These are phyloP conservation scores for Aphelinus certus DNA, from an alignment of 1,140 invertebrate genomes.

Conservation along the genomic window DNA sequence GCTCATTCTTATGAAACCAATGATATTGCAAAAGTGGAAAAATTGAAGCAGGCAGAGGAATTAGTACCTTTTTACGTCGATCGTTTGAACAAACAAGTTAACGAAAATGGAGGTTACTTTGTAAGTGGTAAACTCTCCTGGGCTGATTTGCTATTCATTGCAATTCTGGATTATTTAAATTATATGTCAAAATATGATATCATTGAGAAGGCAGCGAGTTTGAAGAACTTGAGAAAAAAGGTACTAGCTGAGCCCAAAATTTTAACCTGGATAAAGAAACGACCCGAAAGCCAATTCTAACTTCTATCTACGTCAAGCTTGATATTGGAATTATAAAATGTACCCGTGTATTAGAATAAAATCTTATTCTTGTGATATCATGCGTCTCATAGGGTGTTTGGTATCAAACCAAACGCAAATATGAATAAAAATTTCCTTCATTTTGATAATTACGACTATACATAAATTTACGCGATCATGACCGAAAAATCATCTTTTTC, in stretches of 20 bases:
- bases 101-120: constrained; percentile 61
- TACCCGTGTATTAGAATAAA: too few relatives aligned
- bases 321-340: too few relatives aligned
- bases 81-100: constrained; percentile 61
- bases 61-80: constrained; percentile 52
- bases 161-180: constrained; percentile 70
- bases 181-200: constrained; percentile 67
- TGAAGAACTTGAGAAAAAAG: constrained; percentile 68
- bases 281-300: constrained; percentile 65
- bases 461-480: too few relatives aligned
- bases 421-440: too few relatives aligned
- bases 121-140: constrained; percentile 66
- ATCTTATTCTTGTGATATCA: too few relatives aligned
- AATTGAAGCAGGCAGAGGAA: constrained; percentile 47
- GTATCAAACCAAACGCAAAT: too few relatives aligned
- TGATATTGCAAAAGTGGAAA: constrained; percentile 46
- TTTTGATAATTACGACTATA: too few relatives aligned
- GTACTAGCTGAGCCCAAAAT: constrained; percentile 69
- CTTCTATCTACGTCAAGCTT: too few relatives aligned
- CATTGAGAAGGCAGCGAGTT: constrained; percentile 68
- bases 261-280: constrained; percentile 73
- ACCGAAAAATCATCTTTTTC: too few relatives aligned
- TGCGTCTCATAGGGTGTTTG: too few relatives aligned
- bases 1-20: constrained; percentile 53
- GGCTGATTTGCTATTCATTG: constrained; percentile 74